These are phyloP conservation scores for Nasonovia ribisnigri DNA, from an alignment of 2,888 invertebrate genomes.

Conservation along the genomic window DNA sequence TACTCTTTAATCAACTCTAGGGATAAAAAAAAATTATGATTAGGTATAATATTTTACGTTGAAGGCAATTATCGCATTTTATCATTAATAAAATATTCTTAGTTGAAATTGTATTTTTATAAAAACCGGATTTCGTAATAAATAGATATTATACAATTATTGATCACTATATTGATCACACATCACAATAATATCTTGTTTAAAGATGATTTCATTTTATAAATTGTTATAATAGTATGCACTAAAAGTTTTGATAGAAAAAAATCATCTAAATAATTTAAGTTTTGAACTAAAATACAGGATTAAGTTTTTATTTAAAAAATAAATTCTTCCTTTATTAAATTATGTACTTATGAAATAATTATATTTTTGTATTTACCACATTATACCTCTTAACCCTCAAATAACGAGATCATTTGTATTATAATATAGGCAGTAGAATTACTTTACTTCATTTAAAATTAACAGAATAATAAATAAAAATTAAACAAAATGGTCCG, in stretches of 20 bases:
- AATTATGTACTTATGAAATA: neutral
- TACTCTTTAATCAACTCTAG: neutral
- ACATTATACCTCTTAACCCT: neutral
- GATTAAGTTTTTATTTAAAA: neutral
- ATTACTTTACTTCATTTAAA: neutral
- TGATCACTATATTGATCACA: neutral
- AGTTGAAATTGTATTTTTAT: neutral
- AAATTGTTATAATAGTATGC: neutral
- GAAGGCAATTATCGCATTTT: neutral
- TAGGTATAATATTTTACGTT: neutral
- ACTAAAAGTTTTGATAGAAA: neutral
- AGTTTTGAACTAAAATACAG: neutral
- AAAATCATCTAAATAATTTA: neutral
- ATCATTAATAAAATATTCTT: neutral
- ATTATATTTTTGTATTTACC: neutral
- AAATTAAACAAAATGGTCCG: neutral
- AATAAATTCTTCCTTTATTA: neutral
- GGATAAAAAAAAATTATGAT: neutral
- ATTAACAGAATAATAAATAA: neutral
- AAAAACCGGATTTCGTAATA: neutral
- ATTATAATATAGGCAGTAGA: neutral
- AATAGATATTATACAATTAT: neutral
- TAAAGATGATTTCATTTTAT: neutral
- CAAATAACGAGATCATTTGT: neutral
- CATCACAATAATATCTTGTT: neutral